Base-by-base conservation (phyloP, 64 coral and sea anemone species). In the Hydrozoanthus tunicans region DNA sequence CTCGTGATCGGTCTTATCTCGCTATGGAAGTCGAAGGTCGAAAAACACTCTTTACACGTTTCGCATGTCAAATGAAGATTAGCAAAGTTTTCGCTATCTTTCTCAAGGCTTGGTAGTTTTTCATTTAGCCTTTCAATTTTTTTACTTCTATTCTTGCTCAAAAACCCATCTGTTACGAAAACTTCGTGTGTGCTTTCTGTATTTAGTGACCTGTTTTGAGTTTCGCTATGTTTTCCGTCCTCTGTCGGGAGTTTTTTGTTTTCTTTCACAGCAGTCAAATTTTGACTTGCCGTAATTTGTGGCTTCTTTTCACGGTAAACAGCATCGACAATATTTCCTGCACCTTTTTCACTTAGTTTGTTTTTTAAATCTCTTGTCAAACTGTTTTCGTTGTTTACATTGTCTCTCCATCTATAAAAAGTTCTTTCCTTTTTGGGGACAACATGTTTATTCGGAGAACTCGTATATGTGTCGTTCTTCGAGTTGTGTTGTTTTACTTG, bases 111-210 rank as follows among this genome's bases (percentile, higher is more conserved):
- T 74, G 70, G 53, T 90, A 70, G 9, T 59, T 77, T 79, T 93
- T 56, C 4, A 71, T 17, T 82, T 65, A 56, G 11, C 1, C 61
- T 61, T 69, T 61, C 70, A 17, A 25, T 12, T 0, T 82, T 8
- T 12, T 11, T 25, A 27, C 43, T 77, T 9, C 56, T 62, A n/a
- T 3, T 5, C 9, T 52, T 10, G 6, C 62, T 27, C 3, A 56
- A 11, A 10, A 65, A 78, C 9, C 24, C 60, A 86, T 96, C 86
- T 20, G 94, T 96, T 15, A 96, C 91, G 90, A 96, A 96, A 83
- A 96, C 81, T 53, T 89, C 78, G 1, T 11, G 4, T 27, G 62
- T 53, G 26, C 52, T 91, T 60, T 62, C 56, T 14, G 17, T 56
- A 3, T 94, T 25, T 86, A 11, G 51, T 17, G 7, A 6, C 53